A percentile compares a stretch with the other conserved stretches of the same genome.
Conservation (phyloP, 2,888 invertebrate genomes). For the Helleia helle region DNA sequence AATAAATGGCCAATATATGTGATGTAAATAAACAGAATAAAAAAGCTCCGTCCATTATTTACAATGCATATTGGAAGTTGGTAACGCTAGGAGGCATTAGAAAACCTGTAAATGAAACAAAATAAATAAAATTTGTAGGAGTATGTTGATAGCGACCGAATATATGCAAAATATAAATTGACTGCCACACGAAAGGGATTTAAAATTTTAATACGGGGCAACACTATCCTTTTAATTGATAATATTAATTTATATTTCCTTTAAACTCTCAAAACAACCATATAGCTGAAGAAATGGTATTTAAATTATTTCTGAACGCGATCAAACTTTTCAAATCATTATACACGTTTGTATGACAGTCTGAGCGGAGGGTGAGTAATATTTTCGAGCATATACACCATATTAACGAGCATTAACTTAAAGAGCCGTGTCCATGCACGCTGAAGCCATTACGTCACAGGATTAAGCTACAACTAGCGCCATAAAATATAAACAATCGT, state of each 20-base stretch:
- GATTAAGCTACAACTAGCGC: constrained; percentile 42
- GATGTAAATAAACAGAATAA: constrained; percentile 42
- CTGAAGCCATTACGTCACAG: constrained; percentile 22
- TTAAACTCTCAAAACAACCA: too few relatives aligned
- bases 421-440: neutral
- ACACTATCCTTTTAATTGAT: too few relatives aligned
- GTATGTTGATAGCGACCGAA: constrained; percentile 2
- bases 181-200: neutral
- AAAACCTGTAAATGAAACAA: constrained; percentile 11
- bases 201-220: too few relatives aligned
- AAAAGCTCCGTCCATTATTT: constrained; percentile 49
- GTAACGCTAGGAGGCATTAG: constrained; percentile 38
- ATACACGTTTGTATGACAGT: neutral
- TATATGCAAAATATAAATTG: neutral
- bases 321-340: too few relatives aligned
- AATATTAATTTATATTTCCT: too few relatives aligned
- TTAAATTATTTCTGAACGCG: too few relatives aligned
- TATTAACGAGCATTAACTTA: neutral
- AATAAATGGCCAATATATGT: constrained; percentile 30
- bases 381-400: neutral
- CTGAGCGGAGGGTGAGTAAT: neutral
- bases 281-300: too few relatives aligned
- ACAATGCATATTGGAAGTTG: constrained; percentile 45
- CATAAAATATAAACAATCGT: constrained; percentile 28
- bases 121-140: constrained; percentile 3